phyloP scores from a whole-genome alignment of 1,140 invertebrate species.

The Rhagoletis pomonella region DNA sequence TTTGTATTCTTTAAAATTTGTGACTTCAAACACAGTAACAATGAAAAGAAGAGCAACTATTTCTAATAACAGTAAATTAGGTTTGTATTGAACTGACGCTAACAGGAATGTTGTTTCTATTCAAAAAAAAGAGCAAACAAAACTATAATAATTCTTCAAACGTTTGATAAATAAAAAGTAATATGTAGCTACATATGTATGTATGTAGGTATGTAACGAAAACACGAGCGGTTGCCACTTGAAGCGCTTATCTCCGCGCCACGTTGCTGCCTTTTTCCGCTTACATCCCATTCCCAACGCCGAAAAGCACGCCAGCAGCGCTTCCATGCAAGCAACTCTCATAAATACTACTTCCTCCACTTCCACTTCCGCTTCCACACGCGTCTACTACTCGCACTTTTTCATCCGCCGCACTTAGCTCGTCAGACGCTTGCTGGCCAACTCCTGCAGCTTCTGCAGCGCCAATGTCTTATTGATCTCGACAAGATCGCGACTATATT shows the following conservation, averaged over 20 bases:
- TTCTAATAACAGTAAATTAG: slow-evolving; percentile 35
- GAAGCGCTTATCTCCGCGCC: background rate
- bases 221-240: background rate
- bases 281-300: background rate
- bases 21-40: slow-evolving; percentile 24
- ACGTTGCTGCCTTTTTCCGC: background rate
- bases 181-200: background rate
- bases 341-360: background rate
- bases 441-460: slow-evolving; percentile 70
- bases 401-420: slow-evolving; percentile 26
- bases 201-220: background rate
- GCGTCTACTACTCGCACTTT: background rate
- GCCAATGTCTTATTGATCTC: slow-evolving; percentile 73
- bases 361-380: background rate
- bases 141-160: slow-evolving; percentile 11
- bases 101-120: slow-evolving; percentile 41
- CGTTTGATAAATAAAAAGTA: background rate
- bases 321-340: background rate
- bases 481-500: slow-evolving; percentile 71
- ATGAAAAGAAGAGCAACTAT: background rate
- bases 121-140: background rate
- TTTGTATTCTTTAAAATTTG: slow-evolving; percentile 20
- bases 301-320: background rate
- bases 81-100: slow-evolving; percentile 29
- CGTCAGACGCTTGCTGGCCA: slow-evolving; percentile 66